Conservation (phyloP, 2,797 vertebrate species). For the Sebastes matsubarae region DNA sequence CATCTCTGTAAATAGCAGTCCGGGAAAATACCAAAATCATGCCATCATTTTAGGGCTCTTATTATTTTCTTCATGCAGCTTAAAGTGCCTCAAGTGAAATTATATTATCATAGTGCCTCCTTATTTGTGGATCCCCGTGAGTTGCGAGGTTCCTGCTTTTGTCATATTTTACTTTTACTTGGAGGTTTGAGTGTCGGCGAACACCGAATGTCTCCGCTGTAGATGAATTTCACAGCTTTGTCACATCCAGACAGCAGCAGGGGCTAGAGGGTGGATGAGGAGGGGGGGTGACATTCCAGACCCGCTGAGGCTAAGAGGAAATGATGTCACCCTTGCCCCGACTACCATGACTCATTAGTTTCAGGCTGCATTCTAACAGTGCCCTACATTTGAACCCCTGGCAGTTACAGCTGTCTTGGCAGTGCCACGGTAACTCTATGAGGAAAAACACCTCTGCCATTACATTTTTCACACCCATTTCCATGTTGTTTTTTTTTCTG, state of each 20-base stretch:
- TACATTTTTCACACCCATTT: constrained; percentile 23
- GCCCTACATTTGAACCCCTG: constrained; percentile 45
- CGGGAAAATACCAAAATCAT: constrained; percentile 37
- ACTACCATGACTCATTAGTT: constrained; percentile 73
- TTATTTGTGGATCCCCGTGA: not conserved
- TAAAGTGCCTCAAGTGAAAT: constrained; percentile 44
- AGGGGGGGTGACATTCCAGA: constrained; percentile 64
- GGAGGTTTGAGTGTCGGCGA: not conserved
- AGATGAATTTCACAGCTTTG: constrained; percentile 59
- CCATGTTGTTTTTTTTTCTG: constrained; percentile 21
- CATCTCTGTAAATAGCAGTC: constrained; percentile 56
- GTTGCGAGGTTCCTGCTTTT: not conserved
- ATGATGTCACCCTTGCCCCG: constrained; percentile 72
- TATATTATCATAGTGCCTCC: not conserved
- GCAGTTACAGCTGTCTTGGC: constrained; percentile 33
- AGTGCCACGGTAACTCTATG: not conserved
- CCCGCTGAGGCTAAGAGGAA: constrained; percentile 60
- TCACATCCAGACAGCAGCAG: constrained; percentile 29
- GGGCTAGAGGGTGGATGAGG: not conserved
- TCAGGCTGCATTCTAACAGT: constrained; percentile 42
- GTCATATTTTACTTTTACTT: constrained; percentile 14
- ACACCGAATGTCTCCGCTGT: not conserved
- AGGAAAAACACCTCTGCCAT: constrained; percentile 42
- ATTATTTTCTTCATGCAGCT: constrained; percentile 48
- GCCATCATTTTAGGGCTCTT: constrained; percentile 23